These are phyloP conservation scores for Nasonia vitripennis DNA, from an alignment of 1,140 invertebrate genomes.

Conservation along the genomic window DNA sequence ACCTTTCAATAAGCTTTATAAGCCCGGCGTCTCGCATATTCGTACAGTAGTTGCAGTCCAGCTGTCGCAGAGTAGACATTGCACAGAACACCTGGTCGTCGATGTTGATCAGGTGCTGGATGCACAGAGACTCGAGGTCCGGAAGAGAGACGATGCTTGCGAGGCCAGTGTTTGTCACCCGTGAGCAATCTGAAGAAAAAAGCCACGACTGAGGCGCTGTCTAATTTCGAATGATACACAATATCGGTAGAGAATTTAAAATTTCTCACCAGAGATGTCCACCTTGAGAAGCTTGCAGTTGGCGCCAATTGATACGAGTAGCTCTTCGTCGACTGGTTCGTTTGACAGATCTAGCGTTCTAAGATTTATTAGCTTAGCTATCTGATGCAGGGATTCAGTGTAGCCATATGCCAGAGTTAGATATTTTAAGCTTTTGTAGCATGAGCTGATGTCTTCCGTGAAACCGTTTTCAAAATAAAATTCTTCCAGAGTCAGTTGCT, in stretches of 20 bases:
- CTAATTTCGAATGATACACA: too few relatives aligned
- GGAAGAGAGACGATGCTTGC: constrained; percentile 21
- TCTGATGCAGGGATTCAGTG: background rate
- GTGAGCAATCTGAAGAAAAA: constrained; percentile 25
- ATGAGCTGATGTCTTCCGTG: background rate
- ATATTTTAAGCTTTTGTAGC: background rate
- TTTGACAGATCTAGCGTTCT: background rate
- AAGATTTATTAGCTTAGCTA: constrained; percentile 3
- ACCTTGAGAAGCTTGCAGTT: constrained; percentile 30
- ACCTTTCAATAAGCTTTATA: background rate
- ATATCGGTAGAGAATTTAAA: background rate
- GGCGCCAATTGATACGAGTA: constrained; percentile 2
- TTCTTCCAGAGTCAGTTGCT: background rate
- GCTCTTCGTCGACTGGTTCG: constrained; percentile 14
- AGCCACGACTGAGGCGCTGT: too few relatives aligned
- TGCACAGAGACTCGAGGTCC: background rate
- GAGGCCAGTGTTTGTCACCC: constrained; percentile 21
- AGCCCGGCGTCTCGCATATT: background rate
- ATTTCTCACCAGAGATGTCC: constrained; percentile 17
- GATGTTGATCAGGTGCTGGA: background rate
- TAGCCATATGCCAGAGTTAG: constrained; percentile 14
- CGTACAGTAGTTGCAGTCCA: constrained; percentile 25
- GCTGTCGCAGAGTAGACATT: background rate
- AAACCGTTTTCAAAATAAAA: constrained; percentile 4
- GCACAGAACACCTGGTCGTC: constrained; percentile 20